Evolutionary conservation across 1,140 invertebrate genomes (phyloP).

Genomic region (Philotrypesis tridentata): DNA sequence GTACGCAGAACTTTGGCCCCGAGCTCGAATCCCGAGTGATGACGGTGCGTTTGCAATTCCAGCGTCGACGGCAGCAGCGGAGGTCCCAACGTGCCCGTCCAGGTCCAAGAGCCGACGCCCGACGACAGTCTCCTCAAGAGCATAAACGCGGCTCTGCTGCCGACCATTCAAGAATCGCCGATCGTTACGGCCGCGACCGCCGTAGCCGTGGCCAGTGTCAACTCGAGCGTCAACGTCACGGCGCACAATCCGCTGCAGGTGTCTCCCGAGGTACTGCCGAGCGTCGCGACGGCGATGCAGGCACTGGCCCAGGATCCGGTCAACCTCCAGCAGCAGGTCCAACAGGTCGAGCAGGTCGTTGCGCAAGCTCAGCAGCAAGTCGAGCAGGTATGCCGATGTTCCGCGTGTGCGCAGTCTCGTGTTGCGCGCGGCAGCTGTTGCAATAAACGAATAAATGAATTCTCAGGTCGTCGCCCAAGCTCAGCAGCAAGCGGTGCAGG

Average conservation of each 20-base stretch:
- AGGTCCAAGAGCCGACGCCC: constrained; percentile 63
- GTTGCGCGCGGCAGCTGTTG: too few relatives aligned
- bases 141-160: constrained; percentile 69
- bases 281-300: constrained; percentile 40
- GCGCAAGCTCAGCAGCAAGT: constrained; percentile 70
- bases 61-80: constrained; percentile 55
- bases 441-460: neutral
- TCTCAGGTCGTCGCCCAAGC: constrained; percentile 66
- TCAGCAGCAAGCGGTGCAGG: constrained; percentile 68
- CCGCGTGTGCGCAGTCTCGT: too few relatives aligned
- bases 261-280: constrained; percentile 59
- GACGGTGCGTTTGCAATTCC: neutral
- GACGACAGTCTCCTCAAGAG: constrained; percentile 76
- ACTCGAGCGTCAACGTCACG: constrained; percentile 54
- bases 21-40: too few relatives aligned
- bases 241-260: constrained; percentile 63
- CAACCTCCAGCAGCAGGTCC: constrained; percentile 68
- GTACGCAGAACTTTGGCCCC: too few relatives aligned
- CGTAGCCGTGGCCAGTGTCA: constrained; percentile 43
- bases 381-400: constrained; percentile 61
- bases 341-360: constrained; percentile 70
- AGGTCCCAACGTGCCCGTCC: constrained; percentile 55
- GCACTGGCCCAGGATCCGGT: constrained; percentile 60
- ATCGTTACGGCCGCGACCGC: constrained; percentile 63
- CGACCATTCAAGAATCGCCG: constrained; percentile 76